Percentiles rank a stretch among this genome's conserved stretches.
phyloP scores from a whole-genome alignment of 2,888 invertebrate genomes.

The Tolmerus cingulatus region DNA sequence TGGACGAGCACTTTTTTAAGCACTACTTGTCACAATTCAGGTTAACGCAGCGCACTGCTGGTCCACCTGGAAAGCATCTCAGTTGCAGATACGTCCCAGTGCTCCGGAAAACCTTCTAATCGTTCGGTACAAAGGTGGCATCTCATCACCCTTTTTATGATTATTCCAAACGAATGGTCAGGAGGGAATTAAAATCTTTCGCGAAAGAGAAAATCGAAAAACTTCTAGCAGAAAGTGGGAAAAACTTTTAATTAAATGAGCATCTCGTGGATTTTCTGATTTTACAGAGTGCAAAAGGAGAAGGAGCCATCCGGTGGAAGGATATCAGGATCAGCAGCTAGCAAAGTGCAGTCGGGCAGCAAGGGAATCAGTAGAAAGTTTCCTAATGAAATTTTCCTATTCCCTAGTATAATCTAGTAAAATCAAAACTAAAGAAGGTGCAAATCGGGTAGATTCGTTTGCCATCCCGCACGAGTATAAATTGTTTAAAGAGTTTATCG shows the following conservation, averaged over 20 bases:
- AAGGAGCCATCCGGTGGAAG: background rate
- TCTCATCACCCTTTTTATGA: conserved; percentile 22
- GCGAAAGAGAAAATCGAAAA: conserved; percentile 14
- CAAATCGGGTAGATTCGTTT: background rate
- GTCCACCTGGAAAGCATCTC: background rate
- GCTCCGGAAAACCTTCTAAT: background rate
- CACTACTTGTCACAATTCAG: background rate
- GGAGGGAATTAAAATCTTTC: conserved; percentile 16
- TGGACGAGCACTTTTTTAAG: background rate
- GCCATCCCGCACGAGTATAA: background rate
- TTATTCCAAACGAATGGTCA: conserved; percentile 23
- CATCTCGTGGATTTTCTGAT: conserved; percentile 3
- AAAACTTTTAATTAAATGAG: conserved; percentile 36
- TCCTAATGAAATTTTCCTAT: conserved; percentile 5
- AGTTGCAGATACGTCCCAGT: background rate
- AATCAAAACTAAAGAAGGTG: background rate
- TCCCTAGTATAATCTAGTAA: background rate
- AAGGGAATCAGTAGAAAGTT: background rate
- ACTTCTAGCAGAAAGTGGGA: background rate
- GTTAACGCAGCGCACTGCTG: background rate
- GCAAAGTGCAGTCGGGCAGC: background rate
- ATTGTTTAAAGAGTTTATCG: background rate
- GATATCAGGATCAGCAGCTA: background rate
- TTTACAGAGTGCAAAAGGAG: background rate
- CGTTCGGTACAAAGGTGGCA: background rate